Evolutionary conservation across 64 coral and sea anemone species (phyloP), one percentile per base, ranked within the genome.

Genomic region (Dendronephthya gigantea): DNA sequence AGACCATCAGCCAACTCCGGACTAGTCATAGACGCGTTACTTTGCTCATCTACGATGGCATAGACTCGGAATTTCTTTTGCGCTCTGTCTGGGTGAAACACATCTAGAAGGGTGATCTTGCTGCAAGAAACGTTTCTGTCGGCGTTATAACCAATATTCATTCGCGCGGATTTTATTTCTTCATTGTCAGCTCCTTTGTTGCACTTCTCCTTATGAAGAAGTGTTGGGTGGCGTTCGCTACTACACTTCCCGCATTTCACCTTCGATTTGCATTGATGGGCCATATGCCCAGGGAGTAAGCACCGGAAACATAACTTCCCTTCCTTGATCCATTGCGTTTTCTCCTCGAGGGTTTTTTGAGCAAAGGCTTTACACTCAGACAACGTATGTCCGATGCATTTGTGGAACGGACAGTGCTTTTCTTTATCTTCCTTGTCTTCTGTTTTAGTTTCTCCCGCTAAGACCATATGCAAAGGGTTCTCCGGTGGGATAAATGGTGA

Each of bases 31-130:
- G n/a, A n/a, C n/a, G n/a, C n/a, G n/a, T n/a, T n/a, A n/a, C n/a
- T n/a, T n/a, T n/a, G n/a, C n/a, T n/a, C n/a, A n/a, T n/a, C n/a
- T n/a, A n/a, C n/a, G n/a, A n/a, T n/a, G n/a, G n/a, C n/a, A n/a
- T n/a, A n/a, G n/a, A n/a, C n/a, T n/a, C n/a, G n/a, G n/a, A 74
- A 19, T 35, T 74, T 74, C 68, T 74, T 74, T 30, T 74, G n/a
- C 68, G 68, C 19, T 74, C 8, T 74, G 1, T 74, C 68, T 74
- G 50, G 8, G 8, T 52, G 50, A 22, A 52, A 52, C 13, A 52
- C 50, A 22, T 52, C 50, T 52, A 52, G 8, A 8, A 52, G 50
- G 50, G 25, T 28, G 8, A 74, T 28, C 30, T 74, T 74, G 25
- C 68, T 74, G 8, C 68, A 74, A 1, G 68, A 74, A 1, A 74